Conservation (phyloP, 2,888 invertebrate genomes). For the Zaprionus obscuricornis region DNA sequence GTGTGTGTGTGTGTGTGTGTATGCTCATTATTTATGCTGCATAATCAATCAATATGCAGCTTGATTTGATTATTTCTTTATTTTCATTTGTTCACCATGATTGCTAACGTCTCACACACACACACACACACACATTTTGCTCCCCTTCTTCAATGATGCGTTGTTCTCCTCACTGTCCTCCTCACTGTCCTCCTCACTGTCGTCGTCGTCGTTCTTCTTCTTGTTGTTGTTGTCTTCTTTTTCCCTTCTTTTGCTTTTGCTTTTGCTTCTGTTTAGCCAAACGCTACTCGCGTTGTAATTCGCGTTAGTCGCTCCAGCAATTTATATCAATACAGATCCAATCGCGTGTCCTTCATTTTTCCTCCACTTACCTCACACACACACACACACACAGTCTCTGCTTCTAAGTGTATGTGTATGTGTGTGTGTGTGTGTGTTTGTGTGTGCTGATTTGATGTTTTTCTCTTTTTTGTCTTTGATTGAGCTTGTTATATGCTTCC, state of each 20-base stretch:
- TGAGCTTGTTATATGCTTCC: slow-evolving; percentile 70
- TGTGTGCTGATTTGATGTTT: slow-evolving; percentile 71
- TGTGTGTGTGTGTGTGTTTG: slow-evolving; percentile 23
- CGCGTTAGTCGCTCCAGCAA: slow-evolving; percentile 77
- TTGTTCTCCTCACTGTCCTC: slow-evolving; percentile 3
- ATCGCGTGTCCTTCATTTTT: slow-evolving; percentile 66
- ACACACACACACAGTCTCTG: slow-evolving; percentile 10
- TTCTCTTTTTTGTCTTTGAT: slow-evolving; percentile 72
- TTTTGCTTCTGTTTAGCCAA: slow-evolving; percentile 17
- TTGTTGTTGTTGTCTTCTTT: slow-evolving; percentile 17
- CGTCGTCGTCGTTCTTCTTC: slow-evolving; percentile 3
- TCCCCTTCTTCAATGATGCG: slow-evolving; percentile 4
- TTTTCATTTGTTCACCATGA: slow-evolving; percentile 70
- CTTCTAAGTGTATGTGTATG: background rate
- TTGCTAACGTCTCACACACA: slow-evolving; percentile 60
- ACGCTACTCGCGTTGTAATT: slow-evolving; percentile 60
- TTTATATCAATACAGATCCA: slow-evolving; percentile 77
- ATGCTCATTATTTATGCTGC: slow-evolving; percentile 66
- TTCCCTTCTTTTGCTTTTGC: slow-evolving; percentile 38
- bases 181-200: background rate
- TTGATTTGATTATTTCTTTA: slow-evolving; percentile 74
- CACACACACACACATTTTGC: slow-evolving; percentile 20
- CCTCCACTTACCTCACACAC: slow-evolving; percentile 1
- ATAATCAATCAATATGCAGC: slow-evolving; percentile 78
- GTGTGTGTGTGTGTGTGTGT: slow-evolving; percentile 5